Conservation (phyloP, 2,888 invertebrate genomes). For the Digitonthophagus gazella region DNA sequence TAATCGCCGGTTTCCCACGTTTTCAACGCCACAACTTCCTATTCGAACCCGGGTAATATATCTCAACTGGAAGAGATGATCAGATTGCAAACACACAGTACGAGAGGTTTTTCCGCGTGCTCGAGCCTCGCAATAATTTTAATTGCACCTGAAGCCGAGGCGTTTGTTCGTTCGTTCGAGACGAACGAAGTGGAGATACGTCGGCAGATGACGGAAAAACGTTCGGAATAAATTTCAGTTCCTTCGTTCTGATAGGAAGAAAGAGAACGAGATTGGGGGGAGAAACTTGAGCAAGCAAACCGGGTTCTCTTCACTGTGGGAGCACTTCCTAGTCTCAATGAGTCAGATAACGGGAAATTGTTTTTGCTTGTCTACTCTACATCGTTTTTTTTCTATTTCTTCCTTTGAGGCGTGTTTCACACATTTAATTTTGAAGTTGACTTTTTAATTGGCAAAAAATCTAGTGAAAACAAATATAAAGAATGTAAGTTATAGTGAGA, state of each 20-base stretch:
- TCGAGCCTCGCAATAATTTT: not conserved
- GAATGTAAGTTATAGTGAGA: too few species aligned
- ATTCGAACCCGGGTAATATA: not conserved
- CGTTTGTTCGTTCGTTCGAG: too few species aligned
- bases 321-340: not conserved
- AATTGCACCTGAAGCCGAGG: not conserved
- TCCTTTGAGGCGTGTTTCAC: not conserved
- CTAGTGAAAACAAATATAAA: too few species aligned
- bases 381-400: not conserved
- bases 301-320: not conserved
- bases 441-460: not conserved
- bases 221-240: constrained; percentile 11
- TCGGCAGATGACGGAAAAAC: constrained; percentile 4
- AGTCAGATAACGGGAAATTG: not conserved
- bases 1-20: not conserved
- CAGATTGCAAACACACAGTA: not conserved
- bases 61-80: not conserved
- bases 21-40: not conserved
- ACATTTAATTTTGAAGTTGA: not conserved
- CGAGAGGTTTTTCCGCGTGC: not conserved
- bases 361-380: not conserved
- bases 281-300: too few species aligned
- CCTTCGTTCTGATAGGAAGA: not conserved
- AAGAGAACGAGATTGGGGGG: not conserved
- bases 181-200: not conserved